Conservation (phyloP, 2,113 vertebrate genomes). For the Nothobranchius kuhntae region DNA sequence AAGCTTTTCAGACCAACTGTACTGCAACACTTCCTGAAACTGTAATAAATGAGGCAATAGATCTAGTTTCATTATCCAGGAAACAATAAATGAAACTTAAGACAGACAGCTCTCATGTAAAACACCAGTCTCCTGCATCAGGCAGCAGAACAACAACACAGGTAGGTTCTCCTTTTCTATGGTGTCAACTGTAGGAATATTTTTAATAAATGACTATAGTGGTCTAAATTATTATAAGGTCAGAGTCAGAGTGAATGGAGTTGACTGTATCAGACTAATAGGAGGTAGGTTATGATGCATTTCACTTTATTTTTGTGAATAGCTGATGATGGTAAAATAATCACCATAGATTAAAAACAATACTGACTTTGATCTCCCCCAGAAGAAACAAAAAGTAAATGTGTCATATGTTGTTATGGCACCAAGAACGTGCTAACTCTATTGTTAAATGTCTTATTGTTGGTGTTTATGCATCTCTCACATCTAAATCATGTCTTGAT, state of each 20-base stretch:
- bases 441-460: too few species aligned
- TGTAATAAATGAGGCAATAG: too few species aligned
- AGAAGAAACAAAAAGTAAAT: too few species aligned
- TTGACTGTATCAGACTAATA: background rate
- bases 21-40: background rate
- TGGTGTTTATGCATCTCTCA: too few species aligned
- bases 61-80: slow-evolving; percentile 4
- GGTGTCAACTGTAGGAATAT: background rate
- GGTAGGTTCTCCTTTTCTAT: background rate
- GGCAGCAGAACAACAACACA: background rate
- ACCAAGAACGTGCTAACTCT: too few species aligned
- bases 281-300: background rate
- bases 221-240: background rate
- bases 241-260: background rate
- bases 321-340: too few species aligned
- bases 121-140: background rate
- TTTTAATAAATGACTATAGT: background rate
- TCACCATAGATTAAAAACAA: too few species aligned
- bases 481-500: too few species aligned
- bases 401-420: too few species aligned
- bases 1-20: background rate
- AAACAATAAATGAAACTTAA: slow-evolving; percentile 3
- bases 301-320: too few species aligned
- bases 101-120: background rate
- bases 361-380: too few species aligned